These are phyloP conservation scores for Hemistola chrysoprasaria DNA, from an alignment of 2,888 invertebrate genomes.

Conservation along the genomic window DNA sequence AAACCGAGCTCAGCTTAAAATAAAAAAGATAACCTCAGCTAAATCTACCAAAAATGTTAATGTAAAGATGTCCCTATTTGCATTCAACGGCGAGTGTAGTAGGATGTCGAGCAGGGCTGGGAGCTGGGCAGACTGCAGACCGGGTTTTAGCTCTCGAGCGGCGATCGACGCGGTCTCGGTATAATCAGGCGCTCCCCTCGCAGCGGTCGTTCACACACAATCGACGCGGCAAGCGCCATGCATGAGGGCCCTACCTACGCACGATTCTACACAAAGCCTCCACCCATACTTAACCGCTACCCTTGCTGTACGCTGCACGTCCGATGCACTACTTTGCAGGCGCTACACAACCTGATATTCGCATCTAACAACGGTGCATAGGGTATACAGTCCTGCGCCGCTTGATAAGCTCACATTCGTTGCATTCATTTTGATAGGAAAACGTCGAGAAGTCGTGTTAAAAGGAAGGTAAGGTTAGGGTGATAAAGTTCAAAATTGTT, in stretches of 20 bases:
- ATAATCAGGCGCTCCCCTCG: conserved; percentile 77
- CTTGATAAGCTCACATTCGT: conserved; percentile 40
- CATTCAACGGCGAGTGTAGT: conserved; percentile 56
- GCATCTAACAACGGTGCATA: conserved; percentile 10
- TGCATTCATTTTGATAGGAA: conserved; percentile 50
- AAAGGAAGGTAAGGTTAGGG: conserved; percentile 47
- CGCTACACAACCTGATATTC: conserved; percentile 22
- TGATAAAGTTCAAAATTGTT: conserved; percentile 59
- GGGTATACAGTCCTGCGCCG: conserved; percentile 13
- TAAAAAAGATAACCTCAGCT: conserved; percentile 30
- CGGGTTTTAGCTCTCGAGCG: conserved; percentile 68
- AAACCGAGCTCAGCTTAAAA: conserved; percentile 40
- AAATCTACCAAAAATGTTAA: conserved; percentile 38
- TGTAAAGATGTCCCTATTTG: conserved; percentile 59
- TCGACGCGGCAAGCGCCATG: conserved; percentile 63
- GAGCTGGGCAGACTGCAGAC: conserved; percentile 35
- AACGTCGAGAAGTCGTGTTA: conserved; percentile 37
- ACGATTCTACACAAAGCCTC: conserved; percentile 68
- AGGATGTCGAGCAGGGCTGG: conserved; percentile 37
- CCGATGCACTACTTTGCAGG: conserved; percentile 49
- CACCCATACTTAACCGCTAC: conserved; percentile 67
- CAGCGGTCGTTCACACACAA: conserved; percentile 79
- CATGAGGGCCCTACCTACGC: conserved; percentile 72
- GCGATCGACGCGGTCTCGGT: conserved; percentile 67
- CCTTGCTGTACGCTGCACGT: conserved; percentile 53